phyloP scores from a whole-genome alignment of 2,797 vertebrate species.

The Micromesistius poutassou region DNA sequence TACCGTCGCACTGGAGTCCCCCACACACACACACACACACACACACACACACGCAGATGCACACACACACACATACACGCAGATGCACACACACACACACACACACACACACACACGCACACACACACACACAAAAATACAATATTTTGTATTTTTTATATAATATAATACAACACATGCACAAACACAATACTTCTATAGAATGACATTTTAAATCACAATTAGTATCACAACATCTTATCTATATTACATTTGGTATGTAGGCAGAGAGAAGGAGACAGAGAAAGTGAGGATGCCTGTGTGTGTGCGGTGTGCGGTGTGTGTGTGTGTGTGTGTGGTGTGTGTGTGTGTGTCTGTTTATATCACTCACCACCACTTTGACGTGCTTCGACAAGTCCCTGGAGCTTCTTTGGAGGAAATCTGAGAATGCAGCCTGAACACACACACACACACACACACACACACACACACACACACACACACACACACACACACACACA shows the following conservation, averaged over 20 bases:
- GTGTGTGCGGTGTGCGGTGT: neutral
- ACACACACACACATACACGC: neutral
- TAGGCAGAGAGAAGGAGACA: constrained; percentile 11
- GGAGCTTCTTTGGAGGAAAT: constrained; percentile 98
- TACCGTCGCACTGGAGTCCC: constrained; percentile 88
- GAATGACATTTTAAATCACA: neutral
- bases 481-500: constrained; percentile 24
- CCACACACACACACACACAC: constrained; percentile 7
- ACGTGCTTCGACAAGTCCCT: constrained; percentile 98
- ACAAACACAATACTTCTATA: neutral
- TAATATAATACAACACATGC: neutral
- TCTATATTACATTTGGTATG: too few species aligned
- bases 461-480: constrained; percentile 18
- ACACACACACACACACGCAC: neutral
- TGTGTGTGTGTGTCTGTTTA: constrained; percentile 15
- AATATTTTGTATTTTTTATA: neutral
- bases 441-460: constrained; percentile 32
- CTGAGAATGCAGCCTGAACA: constrained; percentile 92
- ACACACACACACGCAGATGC: neutral
- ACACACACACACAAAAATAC: neutral
- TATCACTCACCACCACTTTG: constrained; percentile 92
- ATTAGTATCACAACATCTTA: neutral
- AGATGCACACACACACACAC: neutral
- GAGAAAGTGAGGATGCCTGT: neutral
- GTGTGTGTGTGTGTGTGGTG: too few species aligned